Percentiles rank a stretch among this genome's conserved stretches.
phyloP scores from a whole-genome alignment of 2,113 vertebrate genomes.

The Coracopsis vasa region DNA sequence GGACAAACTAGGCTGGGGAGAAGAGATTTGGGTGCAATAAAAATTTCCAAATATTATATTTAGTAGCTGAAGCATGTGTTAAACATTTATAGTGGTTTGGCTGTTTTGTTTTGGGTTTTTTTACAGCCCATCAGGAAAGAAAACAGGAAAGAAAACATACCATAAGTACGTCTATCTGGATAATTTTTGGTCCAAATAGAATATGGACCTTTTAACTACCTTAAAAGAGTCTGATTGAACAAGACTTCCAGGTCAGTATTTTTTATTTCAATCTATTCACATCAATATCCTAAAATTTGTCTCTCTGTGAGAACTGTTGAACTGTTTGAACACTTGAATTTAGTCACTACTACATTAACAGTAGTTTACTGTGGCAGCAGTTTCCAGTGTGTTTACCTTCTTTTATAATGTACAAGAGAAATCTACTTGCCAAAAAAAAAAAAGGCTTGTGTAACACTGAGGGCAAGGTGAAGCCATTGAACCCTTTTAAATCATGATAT shows the following conservation, averaged over 20 bases:
- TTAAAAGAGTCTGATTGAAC: background rate
- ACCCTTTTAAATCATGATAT: background rate
- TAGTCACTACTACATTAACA: background rate
- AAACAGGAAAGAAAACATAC: background rate
- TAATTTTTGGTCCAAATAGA: background rate
- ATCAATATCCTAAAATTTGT: background rate
- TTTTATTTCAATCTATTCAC: background rate
- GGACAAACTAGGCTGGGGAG: background rate
- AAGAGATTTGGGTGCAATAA: background rate
- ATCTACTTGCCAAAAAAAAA: background rate
- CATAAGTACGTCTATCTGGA: background rate
- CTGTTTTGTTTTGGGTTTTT: background rate
- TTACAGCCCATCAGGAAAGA: background rate
- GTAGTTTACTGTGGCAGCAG: background rate
- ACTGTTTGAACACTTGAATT: background rate
- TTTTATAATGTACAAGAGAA: background rate
- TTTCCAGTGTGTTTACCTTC: background rate
- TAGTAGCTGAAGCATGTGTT: background rate
- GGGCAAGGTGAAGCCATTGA: background rate
- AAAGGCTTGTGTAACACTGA: background rate
- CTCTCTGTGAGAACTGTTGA: background rate
- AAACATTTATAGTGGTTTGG: background rate
- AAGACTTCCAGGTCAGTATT: background rate
- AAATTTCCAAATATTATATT: background rate
- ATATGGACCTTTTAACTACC: background rate